Evolutionary conservation across 2,797 vertebrate genomes (phyloP).

Genomic region (Prionace glauca): DNA sequence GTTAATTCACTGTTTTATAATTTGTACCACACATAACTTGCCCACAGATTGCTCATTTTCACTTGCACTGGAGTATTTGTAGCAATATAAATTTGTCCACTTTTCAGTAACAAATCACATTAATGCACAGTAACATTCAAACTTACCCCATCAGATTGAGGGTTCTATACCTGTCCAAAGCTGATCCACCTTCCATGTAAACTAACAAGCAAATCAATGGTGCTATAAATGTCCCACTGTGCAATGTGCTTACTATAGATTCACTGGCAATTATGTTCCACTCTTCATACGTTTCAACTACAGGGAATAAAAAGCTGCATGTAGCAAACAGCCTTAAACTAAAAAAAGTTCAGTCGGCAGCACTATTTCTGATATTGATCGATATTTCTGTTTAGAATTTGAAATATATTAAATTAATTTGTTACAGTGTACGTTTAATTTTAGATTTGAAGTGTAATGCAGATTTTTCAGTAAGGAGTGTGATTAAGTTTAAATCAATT

Average conservation of each 20-base stretch:
- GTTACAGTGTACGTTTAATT: neutral
- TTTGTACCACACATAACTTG: neutral
- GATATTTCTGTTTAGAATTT: neutral
- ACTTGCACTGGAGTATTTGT: neutral
- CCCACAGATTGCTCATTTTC: neutral
- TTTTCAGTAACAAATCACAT: neutral
- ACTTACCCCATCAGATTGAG: neutral
- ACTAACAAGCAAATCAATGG: slow-evolving; percentile 31
- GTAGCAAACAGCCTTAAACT: slow-evolving; percentile 9
- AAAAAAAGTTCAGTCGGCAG: neutral
- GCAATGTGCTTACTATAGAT: slow-evolving; percentile 30
- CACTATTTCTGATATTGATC: neutral
- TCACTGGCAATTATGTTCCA: slow-evolving; percentile 29
- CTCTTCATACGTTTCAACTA: slow-evolving; percentile 32
- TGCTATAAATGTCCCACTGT: slow-evolving; percentile 23
- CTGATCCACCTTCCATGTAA: neutral
- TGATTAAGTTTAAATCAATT: neutral
- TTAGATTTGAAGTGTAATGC: neutral
- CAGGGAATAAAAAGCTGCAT: slow-evolving; percentile 22
- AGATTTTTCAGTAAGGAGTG: neutral
- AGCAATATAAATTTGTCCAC: neutral
- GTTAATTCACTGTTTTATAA: neutral
- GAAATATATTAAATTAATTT: neutral
- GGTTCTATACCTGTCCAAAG: neutral
- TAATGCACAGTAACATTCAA: neutral